These are phyloP conservation scores for Eupithecia subumbrata DNA, from an alignment of 2,888 invertebrate genomes.

Conservation along the genomic window DNA sequence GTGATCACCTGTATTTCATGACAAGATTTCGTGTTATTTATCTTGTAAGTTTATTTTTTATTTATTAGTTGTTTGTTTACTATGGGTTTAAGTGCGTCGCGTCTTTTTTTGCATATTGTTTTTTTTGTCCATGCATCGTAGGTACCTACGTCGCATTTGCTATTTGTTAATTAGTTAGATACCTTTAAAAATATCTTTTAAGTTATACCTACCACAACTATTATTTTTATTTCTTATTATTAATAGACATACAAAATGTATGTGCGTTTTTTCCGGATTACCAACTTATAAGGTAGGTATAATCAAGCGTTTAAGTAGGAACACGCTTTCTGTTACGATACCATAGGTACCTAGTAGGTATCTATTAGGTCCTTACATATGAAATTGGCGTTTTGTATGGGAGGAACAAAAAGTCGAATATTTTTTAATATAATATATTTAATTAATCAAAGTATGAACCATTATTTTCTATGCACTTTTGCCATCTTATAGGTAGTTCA, in stretches of 20 bases:
- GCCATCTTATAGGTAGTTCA: too few species aligned
- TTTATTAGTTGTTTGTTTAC: background rate
- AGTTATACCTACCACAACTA: background rate
- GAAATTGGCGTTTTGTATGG: too few species aligned
- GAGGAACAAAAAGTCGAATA: too few species aligned
- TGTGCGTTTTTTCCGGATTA: background rate
- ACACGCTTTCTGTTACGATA: background rate
- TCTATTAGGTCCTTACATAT: too few species aligned
- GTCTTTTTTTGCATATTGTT: background rate
- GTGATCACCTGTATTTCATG: constrained; percentile 16
- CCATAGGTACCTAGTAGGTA: too few species aligned
- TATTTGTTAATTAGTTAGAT: background rate
- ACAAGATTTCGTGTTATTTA: constrained; percentile 8
- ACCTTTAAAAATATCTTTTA: background rate
- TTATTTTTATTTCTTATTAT: background rate
- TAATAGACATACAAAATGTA: background rate
- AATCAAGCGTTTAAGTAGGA: too few species aligned
- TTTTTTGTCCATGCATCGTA: too few species aligned
- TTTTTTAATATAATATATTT: too few species aligned
- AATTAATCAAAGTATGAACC: too few species aligned
- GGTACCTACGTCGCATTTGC: background rate
- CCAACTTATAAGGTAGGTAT: background rate
- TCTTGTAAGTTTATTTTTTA: constrained; percentile 23
- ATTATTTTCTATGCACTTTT: too few species aligned
- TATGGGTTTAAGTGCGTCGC: background rate